Evolutionary conservation across 2,113 vertebrate genomes (phyloP).

Genomic region (Lanius collurio): DNA sequence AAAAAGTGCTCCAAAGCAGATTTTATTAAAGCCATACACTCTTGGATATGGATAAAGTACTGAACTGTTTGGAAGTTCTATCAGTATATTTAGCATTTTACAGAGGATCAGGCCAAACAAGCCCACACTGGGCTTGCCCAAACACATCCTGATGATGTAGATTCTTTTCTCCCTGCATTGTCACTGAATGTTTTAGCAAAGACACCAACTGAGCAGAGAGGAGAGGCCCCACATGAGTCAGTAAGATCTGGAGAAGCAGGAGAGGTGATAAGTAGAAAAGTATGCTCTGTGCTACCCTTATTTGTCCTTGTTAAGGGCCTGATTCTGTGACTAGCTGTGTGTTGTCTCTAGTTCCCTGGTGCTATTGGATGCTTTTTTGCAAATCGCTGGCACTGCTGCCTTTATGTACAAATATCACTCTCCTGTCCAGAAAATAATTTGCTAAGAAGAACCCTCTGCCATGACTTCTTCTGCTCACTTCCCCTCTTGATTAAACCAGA

Average conservation of each 20-base stretch:
- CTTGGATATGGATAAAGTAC: conserved; percentile 29
- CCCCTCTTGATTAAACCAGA: background rate
- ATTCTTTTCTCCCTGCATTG: background rate
- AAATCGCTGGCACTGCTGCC: background rate
- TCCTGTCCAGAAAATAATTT: background rate
- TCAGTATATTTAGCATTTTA: background rate
- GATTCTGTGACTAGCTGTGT: accelerated
- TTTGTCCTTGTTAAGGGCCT: background rate
- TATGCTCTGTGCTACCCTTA: background rate
- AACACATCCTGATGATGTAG: background rate
- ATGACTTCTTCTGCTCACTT: background rate
- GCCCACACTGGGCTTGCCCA: background rate
- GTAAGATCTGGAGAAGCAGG: background rate
- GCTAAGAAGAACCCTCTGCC: background rate
- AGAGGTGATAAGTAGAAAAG: background rate
- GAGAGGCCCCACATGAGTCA: background rate
- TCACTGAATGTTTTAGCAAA: background rate
- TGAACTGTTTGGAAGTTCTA: conserved; percentile 43
- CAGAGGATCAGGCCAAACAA: background rate
- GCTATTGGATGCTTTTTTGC: background rate
- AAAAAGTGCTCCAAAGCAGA: conserved; percentile 50
- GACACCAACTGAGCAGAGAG: background rate
- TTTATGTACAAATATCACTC: background rate
- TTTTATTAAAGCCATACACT: conserved; percentile 60
- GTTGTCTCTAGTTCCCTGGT: background rate